Evolutionary conservation across 2,888 invertebrate genomes (phyloP), one percentile per base, ranked within the genome.

Genomic region (Andricus curvator): DNA sequence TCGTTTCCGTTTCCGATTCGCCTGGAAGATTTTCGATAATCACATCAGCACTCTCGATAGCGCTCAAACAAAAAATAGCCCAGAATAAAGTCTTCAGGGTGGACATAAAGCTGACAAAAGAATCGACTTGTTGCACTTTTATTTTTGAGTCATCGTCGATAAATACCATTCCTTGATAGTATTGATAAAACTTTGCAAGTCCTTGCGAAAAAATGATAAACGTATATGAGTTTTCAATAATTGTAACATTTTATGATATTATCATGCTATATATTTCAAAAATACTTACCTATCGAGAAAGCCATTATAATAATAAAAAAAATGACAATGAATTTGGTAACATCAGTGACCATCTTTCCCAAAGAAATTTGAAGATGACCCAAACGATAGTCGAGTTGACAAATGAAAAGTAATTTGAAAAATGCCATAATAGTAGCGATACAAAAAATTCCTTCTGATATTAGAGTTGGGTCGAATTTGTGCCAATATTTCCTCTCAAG

Each of bases 11-110:
- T 20, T 93, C 93, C 1, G 93, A 37, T 56, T 37, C 37, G 37
- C 74, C 33, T 74, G 56, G 56, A 37, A 94, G 88, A 88, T 95
- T 95, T 87, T 95, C 95, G 44, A 96, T 94, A 15, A 96, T 93
- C 20, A 96, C 95, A 85, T 95, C 95, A 37, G 74, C 74, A 56
- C 74, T 74, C 33, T 74, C 74, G n/a, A 74, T 56, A 0, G 95
- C 95, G 48, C 95, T 94, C 95, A 96, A 95, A 86, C 95, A 95
- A 86, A 96, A 95, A 37, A 96, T 90, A 0, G 95, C 95, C 96
- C 96, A 96, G 89, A 96, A 96, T 78, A 96, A 93, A 0, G 95
- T 95, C 86, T 95, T 74, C 33, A 96, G 87, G 0, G 95, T 95
- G 20, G 94, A 93, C 6, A 92, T 84, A 67, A 95, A 93, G 85